phyloP scores from a whole-genome alignment of 1,140 invertebrate species.

The Drosophila lowei region DNA sequence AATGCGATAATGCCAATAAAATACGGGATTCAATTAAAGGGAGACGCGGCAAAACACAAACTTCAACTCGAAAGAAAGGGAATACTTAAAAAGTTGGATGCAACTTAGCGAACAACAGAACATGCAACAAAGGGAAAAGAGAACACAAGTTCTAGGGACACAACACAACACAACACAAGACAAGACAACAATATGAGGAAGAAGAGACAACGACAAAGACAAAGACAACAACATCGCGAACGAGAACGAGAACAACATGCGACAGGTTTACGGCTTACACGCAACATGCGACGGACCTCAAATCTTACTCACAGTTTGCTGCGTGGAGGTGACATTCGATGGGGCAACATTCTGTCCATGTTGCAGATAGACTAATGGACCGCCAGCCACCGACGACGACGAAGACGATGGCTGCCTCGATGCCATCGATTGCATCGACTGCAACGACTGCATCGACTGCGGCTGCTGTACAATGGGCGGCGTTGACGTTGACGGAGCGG shows the following conservation, averaged over 20 bases:
- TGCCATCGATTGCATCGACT: no score
- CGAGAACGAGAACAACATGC: conserved; percentile 47
- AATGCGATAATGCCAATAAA: conserved; percentile 68
- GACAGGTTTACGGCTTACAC: conserved; percentile 61
- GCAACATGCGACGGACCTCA: conserved; percentile 52
- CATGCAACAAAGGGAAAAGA: conserved; percentile 26
- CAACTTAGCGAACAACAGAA: conserved; percentile 27
- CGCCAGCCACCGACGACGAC: conserved; percentile 30
- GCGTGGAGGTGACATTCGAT: conserved; percentile 67
- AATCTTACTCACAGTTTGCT: conserved; percentile 82
- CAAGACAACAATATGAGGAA: conserved; percentile 36
- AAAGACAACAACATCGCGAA: conserved; percentile 30
- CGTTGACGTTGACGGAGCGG: conserved; percentile 37
- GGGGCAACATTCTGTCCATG: conserved; percentile 72
- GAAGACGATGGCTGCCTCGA: conserved; percentile 12
- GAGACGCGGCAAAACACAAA: conserved; percentile 37
- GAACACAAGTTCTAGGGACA: conserved; percentile 24
- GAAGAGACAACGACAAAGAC: conserved; percentile 31
- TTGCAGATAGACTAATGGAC: conserved; percentile 80
- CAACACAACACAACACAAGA: neutral
- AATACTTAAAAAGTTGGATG: no score
- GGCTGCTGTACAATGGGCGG: conserved; percentile 77
- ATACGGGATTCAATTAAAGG: conserved; percentile 75
- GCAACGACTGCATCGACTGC: conserved; percentile 37
- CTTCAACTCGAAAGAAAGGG: neutral